Base-by-base conservation (phyloP, 2,888 invertebrate species). In the Eristalis intricaria region DNA sequence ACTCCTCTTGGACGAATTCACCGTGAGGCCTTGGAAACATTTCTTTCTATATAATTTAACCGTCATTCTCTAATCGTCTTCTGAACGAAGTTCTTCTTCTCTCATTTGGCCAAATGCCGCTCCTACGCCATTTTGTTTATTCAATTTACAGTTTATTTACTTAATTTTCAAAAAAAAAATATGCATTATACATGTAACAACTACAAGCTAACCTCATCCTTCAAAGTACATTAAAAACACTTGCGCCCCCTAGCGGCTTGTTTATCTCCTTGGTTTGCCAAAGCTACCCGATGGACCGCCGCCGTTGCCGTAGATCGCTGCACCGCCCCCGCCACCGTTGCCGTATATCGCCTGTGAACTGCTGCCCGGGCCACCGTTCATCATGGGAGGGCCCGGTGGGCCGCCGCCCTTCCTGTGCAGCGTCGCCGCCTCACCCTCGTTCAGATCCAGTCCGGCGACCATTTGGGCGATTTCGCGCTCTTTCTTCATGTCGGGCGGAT, bases 401-500 rank as follows among this genome's bases (percentile, higher is more conserved):
- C 66, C 32, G 38, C 66, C 32, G 32, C 32, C 32, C 63, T 92
- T 92, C 77, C 92, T 91, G 43, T 93, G 93, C 77, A 92, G 85
- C n/a, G 92, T 91, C 13, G 91, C 93, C 89, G 96, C 96, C 2
- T 90, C 90, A 84, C 97, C 97, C 0, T 96, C 96, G 64, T 96
- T 96, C 73, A 98, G 94, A 91, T 96, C 97, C 90, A 98, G 94
- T 23, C 97, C 98, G n/a, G 97, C 97, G 88, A 98, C 97, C 95
- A 98, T 95, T 94, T 98, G 98, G 93, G 97, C 97, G 89, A 98
- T 97, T 94, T 98, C 98, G 3, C 97, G 95, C 93, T 98, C 97
- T 92, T 98, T 97, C 92, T 98, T 97, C 92, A 96, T 94, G 91
- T 97, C 97, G 89, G 97, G 96, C 89, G 96, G 96, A 90, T 96